A percentile compares a stretch with the other conserved stretches of the same genome.
Evolutionary conservation across 2,888 invertebrate species (phyloP).

Genomic region (Drosophila setosimentum): DNA sequence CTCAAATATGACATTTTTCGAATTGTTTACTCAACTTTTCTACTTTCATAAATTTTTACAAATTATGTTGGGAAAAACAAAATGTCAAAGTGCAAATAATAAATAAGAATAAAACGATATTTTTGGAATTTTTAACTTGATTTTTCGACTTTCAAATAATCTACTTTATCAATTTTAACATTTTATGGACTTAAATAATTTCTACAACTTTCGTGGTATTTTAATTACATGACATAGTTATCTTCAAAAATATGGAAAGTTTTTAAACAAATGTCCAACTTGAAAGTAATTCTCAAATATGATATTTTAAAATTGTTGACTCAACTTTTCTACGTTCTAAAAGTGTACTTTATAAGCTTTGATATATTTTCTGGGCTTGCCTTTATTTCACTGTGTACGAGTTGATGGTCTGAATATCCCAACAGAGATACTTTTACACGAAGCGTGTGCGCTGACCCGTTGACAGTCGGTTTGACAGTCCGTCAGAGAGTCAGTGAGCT

Average conservation of each 20-base stretch:
- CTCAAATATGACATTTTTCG: too few relatives aligned
- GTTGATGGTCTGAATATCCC: conserved; percentile 19
- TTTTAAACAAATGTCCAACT: too few relatives aligned
- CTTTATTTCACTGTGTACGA: background rate
- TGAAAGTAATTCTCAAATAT: background rate
- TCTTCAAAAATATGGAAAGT: background rate
- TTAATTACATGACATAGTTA: background rate
- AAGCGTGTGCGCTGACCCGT: conserved; percentile 50
- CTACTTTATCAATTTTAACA: background rate
- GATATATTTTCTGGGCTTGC: background rate
- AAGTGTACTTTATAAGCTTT: background rate
- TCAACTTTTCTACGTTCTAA: background rate
- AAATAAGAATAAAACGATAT: background rate
- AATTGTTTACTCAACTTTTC: too few relatives aligned
- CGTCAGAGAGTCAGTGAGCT: conserved; percentile 19
- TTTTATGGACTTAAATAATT: background rate
- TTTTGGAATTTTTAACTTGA: background rate
- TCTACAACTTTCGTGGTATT: background rate
- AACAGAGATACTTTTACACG: conserved; percentile 15
- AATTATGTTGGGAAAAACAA: too few relatives aligned
- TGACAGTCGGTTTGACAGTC: conserved; percentile 27
- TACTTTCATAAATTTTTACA: too few relatives aligned
- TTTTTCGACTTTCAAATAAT: background rate
- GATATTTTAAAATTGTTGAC: background rate
- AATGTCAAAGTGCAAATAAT: background rate